Conservation (phyloP, 1,140 invertebrate genomes). For the Apis laboriosa region DNA sequence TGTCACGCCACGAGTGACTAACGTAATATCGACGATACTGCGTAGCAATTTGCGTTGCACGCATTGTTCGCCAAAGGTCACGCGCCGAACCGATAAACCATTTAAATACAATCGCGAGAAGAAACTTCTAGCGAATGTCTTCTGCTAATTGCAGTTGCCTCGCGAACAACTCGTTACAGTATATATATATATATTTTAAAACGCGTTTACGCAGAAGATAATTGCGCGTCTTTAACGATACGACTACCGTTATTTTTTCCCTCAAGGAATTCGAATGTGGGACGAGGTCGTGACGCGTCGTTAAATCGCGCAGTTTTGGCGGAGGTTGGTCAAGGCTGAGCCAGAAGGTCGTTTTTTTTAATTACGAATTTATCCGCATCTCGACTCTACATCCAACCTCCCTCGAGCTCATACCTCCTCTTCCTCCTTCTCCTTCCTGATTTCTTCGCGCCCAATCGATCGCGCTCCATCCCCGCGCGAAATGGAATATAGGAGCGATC, state of each 20-base stretch:
- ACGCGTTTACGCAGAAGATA: no score
- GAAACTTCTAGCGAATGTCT: neutral
- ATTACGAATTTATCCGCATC: no score
- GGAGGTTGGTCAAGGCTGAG: no score
- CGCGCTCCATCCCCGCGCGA: no score
- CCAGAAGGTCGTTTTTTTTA: no score
- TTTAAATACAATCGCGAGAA: slow-evolving; percentile 38
- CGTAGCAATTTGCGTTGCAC: neutral
- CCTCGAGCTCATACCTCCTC: no score
- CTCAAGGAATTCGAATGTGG: no score
- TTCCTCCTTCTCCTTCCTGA: neutral
- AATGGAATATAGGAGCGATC: neutral
- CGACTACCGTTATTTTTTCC: no score
- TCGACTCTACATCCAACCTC: no score
- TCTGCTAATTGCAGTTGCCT: slow-evolving; percentile 14
- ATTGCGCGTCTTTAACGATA: neutral
- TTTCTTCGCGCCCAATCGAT: neutral
- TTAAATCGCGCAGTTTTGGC: no score
- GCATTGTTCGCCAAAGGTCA: slow-evolving; percentile 39
- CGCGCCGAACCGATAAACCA: neutral
- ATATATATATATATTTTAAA: neutral
- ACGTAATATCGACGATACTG: neutral
- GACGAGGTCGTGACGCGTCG: no score
- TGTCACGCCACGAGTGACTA: neutral
- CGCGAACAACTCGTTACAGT: neutral